phyloP scores from a whole-genome alignment of 2,888 invertebrate species.

The Himalopsyche tibetana region DNA sequence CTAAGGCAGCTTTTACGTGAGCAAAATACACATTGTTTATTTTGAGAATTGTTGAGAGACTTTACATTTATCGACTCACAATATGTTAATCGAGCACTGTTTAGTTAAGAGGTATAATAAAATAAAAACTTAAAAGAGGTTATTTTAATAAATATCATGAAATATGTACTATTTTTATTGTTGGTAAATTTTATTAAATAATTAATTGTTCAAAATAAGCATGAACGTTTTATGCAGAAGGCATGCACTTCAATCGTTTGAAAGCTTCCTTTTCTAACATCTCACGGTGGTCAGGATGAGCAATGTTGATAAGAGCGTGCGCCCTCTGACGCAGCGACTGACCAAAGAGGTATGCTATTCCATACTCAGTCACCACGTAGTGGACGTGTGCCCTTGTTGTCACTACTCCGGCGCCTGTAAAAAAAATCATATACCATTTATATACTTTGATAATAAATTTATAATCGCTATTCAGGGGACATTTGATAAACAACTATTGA shows the following conservation, averaged over 20 bases:
- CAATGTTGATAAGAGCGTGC: conserved; percentile 90
- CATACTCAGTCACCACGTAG: conserved; percentile 95
- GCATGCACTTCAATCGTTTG: conserved; percentile 88
- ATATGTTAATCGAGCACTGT: too few relatives aligned
- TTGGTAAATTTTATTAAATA: conserved; percentile 8
- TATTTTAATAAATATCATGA: neutral
- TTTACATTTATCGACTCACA: too few relatives aligned
- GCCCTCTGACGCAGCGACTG: conserved; percentile 93
- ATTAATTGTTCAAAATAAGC: neutral
- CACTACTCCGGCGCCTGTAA: conserved; percentile 93
- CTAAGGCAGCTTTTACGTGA: too few relatives aligned
- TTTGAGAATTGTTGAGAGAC: too few relatives aligned
- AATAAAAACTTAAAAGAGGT: neutral
- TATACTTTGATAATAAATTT: conserved; percentile 70
- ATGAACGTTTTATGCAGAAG: conserved; percentile 74
- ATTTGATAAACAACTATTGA: too few relatives aligned
- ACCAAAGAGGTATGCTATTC: conserved; percentile 93
- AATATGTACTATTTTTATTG: conserved; percentile 19
- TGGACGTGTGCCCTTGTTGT: conserved; percentile 94
- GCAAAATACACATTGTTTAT: too few relatives aligned
- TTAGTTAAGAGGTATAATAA: too few relatives aligned
- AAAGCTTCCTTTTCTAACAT: conserved; percentile 91
- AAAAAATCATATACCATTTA: conserved; percentile 79
- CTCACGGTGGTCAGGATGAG: conserved; percentile 93
- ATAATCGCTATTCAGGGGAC: too few relatives aligned